These are phyloP conservation scores for Coleophora flavipennella DNA, from an alignment of 2,888 invertebrate species.

Conservation along the genomic window DNA sequence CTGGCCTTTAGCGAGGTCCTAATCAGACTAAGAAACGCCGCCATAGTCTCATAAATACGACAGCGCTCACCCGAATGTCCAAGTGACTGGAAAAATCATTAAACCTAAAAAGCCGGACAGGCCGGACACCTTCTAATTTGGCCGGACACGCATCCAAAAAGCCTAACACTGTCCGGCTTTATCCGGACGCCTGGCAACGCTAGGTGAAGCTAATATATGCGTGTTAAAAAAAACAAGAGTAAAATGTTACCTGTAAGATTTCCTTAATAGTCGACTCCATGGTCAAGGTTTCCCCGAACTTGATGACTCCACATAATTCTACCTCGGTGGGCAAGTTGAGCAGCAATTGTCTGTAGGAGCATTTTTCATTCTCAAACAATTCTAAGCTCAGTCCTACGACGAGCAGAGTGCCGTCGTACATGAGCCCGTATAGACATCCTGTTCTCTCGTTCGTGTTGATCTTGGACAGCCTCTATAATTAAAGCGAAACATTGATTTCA, in stretches of 20 bases:
- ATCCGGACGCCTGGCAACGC: too few relatives aligned
- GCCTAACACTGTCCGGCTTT: too few relatives aligned
- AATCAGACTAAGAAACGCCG: too few relatives aligned
- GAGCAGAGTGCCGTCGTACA: constrained; percentile 79
- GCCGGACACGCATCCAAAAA: too few relatives aligned
- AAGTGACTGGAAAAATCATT: too few relatives aligned
- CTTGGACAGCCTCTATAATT: constrained; percentile 76
- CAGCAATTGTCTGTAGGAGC: constrained; percentile 65
- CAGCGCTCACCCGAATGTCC: too few relatives aligned
- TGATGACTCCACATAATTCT: constrained; percentile 82
- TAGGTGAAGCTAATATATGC: too few relatives aligned
- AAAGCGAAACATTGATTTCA: constrained; percentile 3
- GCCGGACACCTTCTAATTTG: too few relatives aligned
- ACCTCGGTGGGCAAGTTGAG: constrained; percentile 83
- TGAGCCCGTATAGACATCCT: constrained; percentile 83
- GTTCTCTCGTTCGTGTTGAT: constrained; percentile 73
- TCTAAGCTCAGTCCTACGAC: constrained; percentile 80
- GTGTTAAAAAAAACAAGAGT: too few relatives aligned
- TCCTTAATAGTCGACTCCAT: constrained; percentile 76
- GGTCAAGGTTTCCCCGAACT: constrained; percentile 74
- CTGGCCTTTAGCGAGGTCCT: too few relatives aligned
- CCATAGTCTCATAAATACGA: too few relatives aligned
- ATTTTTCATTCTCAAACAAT: constrained; percentile 69
- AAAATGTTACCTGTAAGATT: constrained; percentile 57
- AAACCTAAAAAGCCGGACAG: too few relatives aligned